These are phyloP conservation scores for Naja naja DNA, from an alignment of 2,113 vertebrate species.

Conservation along the genomic window DNA sequence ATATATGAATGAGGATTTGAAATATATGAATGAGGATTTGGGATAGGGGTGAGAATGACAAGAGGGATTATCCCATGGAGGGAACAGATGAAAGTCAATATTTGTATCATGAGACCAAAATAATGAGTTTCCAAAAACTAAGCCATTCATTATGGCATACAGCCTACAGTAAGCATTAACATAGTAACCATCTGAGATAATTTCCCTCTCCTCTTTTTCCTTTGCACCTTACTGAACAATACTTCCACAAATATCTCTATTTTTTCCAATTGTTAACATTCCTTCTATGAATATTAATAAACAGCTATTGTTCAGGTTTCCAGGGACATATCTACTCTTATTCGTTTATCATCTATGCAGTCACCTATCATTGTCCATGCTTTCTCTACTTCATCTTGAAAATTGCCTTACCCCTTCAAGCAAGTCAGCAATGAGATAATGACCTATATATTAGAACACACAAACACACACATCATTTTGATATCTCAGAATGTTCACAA, in stretches of 20 bases:
- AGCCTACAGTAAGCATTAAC: constrained; percentile 13
- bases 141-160: constrained; percentile 16
- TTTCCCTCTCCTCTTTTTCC: neutral
- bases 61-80: constrained; percentile 43
- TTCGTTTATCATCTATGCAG: neutral
- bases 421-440: neutral
- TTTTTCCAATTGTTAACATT: neutral
- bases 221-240: neutral
- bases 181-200: neutral
- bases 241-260: constrained; percentile 29
- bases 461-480: neutral
- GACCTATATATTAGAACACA: neutral
- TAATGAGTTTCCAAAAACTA: constrained; percentile 47
- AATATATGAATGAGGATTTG: constrained; percentile 11
- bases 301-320: neutral
- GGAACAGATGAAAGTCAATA: constrained; percentile 41
- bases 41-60: constrained; percentile 28
- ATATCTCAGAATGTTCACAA: neutral
- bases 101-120: constrained; percentile 30
- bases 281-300: constrained; percentile 1
- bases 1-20: constrained; percentile 12
- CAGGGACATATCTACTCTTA: neutral
- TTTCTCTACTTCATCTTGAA: neutral
- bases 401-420: neutral
- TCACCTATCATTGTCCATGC: neutral